phyloP scores from a whole-genome alignment of 2,888 invertebrate genomes.

The Polyploca ridens region DNA sequence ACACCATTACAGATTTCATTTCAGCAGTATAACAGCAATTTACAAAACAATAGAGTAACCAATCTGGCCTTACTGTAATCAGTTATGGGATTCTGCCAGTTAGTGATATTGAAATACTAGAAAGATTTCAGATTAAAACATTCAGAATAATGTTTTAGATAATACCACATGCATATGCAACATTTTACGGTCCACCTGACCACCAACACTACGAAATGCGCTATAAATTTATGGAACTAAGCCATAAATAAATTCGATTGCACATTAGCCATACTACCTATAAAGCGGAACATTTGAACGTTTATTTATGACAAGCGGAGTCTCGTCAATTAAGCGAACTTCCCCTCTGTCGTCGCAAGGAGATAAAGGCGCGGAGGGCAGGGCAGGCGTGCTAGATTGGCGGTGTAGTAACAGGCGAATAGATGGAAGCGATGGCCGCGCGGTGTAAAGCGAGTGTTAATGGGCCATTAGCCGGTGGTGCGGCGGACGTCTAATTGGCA shows the following conservation, averaged over 20 bases:
- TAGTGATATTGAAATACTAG: too few species aligned
- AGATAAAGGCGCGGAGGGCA: constrained; percentile 31
- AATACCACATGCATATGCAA: too few species aligned
- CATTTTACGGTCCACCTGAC: constrained; percentile 32
- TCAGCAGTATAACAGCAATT: too few species aligned
- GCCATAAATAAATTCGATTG: constrained; percentile 52
- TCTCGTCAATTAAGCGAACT: constrained; percentile 43
- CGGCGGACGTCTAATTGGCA: constrained; percentile 69
- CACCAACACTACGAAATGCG: constrained; percentile 29
- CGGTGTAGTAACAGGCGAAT: constrained; percentile 32
- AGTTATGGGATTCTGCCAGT: too few species aligned
- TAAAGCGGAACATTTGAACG: constrained; percentile 44
- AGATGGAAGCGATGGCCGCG: constrained; percentile 67
- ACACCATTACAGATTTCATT: too few species aligned
- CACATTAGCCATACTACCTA: constrained; percentile 47
- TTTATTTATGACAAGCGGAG: constrained; percentile 49
- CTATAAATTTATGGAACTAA: constrained; percentile 43
- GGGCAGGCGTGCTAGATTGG: constrained; percentile 35
- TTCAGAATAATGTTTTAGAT: too few species aligned
- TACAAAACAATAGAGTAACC: too few species aligned
- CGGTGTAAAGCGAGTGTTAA: constrained; percentile 76
- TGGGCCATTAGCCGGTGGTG: constrained; percentile 73
- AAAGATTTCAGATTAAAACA: too few species aligned
- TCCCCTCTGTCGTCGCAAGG: constrained; percentile 36
- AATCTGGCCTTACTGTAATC: too few species aligned